Percentiles rank a stretch among this genome's conserved stretches.
Evolutionary conservation across 2,888 invertebrate genomes (phyloP).

Genomic region (Escarpia spicata): DNA sequence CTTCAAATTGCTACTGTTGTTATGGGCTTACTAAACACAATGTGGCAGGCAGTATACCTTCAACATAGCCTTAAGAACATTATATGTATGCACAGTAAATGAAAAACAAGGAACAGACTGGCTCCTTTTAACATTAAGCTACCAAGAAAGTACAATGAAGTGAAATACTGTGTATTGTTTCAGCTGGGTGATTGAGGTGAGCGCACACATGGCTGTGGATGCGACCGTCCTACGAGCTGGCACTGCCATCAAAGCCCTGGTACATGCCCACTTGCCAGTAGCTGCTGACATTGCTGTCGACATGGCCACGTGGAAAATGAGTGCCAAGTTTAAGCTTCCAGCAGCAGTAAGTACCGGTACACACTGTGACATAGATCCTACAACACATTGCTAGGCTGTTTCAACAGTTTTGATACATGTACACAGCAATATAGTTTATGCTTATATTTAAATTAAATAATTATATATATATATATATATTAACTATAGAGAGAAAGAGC

Average conservation of each 20-base stretch:
- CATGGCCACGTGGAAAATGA: slow-evolving; percentile 1
- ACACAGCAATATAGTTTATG: too few relatives aligned
- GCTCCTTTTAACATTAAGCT: too few relatives aligned
- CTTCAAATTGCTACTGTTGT: too few relatives aligned
- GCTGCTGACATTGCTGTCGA: neutral
- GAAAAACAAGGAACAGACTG: too few relatives aligned
- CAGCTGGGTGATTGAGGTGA: neutral
- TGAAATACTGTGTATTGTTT: neutral
- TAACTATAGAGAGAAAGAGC: too few relatives aligned
- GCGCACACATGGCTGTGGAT: neutral
- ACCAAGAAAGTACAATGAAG: neutral
- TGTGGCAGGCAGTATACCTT: too few relatives aligned
- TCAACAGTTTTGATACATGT: too few relatives aligned
- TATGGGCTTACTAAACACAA: too few relatives aligned
- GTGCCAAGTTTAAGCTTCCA: slow-evolving; percentile 17
- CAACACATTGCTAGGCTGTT: neutral
- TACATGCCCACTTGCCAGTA: slow-evolving; percentile 11
- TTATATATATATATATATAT: neutral
- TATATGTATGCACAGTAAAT: too few relatives aligned
- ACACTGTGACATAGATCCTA: too few relatives aligned
- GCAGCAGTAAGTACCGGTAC: neutral
- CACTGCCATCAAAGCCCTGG: slow-evolving; percentile 14
- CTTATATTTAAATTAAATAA: neutral
- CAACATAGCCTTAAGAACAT: too few relatives aligned
- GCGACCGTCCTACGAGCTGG: slow-evolving; percentile 13